phyloP scores from a whole-genome alignment of 2,113 vertebrate genomes.

The Odocoileus virginianus region DNA sequence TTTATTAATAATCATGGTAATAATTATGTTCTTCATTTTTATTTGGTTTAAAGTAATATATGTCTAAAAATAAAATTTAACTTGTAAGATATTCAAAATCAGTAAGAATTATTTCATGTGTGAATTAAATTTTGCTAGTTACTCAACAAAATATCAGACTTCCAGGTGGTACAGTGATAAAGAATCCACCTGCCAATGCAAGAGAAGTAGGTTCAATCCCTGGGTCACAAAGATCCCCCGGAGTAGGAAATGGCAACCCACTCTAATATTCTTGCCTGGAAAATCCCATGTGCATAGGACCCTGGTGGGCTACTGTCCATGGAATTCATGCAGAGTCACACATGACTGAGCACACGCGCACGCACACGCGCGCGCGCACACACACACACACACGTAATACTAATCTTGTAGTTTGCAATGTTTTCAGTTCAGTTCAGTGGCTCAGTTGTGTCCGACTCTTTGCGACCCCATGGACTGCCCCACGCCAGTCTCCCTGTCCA shows the following conservation, averaged over 20 bases:
- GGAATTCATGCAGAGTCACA: background rate
- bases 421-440: background rate
- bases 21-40: background rate
- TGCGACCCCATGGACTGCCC: background rate
- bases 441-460: background rate
- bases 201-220: background rate
- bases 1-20: background rate
- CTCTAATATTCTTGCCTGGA: background rate
- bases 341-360: background rate
- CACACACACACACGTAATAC: fast-evolving
- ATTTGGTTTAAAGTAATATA: background rate
- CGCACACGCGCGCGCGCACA: fast-evolving
- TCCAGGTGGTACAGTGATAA: background rate
- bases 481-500: background rate
- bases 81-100: background rate
- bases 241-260: background rate
- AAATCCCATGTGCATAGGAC: background rate
- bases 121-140: background rate
- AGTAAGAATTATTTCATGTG: background rate
- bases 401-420: background rate
- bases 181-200: background rate
- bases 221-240: background rate
- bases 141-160: background rate
- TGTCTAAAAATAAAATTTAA: background rate
- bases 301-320: background rate